A percentile compares a stretch with the other conserved stretches of the same genome.
phyloP scores from a whole-genome alignment of 2,888 invertebrate species.

The Tipula unca region DNA sequence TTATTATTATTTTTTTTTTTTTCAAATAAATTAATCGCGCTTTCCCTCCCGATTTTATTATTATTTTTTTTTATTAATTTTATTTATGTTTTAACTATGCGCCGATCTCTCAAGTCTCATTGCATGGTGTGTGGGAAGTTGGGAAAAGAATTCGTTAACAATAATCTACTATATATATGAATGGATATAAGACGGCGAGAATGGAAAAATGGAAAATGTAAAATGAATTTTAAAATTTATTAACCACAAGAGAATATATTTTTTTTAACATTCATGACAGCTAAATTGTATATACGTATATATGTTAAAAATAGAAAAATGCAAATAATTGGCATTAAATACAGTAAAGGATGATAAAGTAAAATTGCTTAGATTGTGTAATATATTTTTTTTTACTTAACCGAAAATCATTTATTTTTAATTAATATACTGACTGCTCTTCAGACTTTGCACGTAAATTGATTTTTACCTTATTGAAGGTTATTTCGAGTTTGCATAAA shows the following conservation, averaged over 20 bases:
- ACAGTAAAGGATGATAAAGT: background rate
- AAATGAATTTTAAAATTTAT: background rate
- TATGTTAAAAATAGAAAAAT: background rate
- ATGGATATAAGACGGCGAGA: background rate
- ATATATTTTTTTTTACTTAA: no score
- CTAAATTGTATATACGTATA: background rate
- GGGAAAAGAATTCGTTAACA: background rate
- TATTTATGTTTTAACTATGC: background rate
- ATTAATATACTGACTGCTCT: no score
- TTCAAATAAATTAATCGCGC: background rate
- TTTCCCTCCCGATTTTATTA: conserved; percentile 2
- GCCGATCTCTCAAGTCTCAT: background rate
- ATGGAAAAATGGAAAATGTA: background rate
- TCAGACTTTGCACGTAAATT: no score
- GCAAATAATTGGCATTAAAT: background rate
- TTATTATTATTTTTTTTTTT: background rate
- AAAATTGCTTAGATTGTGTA: no score
- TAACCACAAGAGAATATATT: background rate
- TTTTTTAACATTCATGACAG: background rate
- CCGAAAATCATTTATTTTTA: no score
- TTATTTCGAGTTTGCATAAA: no score
- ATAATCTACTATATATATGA: background rate
- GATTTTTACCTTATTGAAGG: no score
- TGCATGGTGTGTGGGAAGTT: background rate
- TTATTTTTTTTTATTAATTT: background rate